These are phyloP conservation scores for Polypedilum pembai DNA, from an alignment of 1,140 invertebrate genomes.

Conservation along the genomic window DNA sequence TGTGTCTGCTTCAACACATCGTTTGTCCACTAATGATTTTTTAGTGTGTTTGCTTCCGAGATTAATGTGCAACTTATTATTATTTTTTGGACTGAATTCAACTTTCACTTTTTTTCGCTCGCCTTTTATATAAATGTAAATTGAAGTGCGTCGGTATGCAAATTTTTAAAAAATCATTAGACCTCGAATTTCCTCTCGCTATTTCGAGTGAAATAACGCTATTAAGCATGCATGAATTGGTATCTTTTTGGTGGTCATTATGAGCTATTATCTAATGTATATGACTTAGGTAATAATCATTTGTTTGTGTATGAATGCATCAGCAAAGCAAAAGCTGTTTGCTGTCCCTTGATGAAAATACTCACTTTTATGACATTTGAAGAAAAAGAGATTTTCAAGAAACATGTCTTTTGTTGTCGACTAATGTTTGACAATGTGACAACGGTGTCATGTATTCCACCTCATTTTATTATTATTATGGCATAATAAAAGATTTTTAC, in stretches of 20 bases:
- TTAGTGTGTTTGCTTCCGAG: background rate
- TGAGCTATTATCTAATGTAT: background rate
- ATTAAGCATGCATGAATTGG: too few relatives aligned
- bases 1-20: background rate
- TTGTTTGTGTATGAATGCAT: too few relatives aligned
- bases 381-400: background rate
- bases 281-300: too few relatives aligned
- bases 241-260: conserved; percentile 4
- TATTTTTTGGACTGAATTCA: conserved; percentile 3
- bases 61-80: conserved; percentile 14
- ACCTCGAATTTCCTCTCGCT: conserved; percentile 3
- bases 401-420: conserved; percentile 1
- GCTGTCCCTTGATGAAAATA: background rate
- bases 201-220: background rate
- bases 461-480: background rate
- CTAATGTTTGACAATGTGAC: conserved; percentile 3
- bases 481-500: too few relatives aligned
- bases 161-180: conserved; percentile 1
- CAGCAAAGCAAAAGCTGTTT: background rate
- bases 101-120: conserved; percentile 5
- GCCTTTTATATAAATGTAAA: background rate
- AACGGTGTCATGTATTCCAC: background rate
- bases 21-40: background rate
- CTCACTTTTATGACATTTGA: background rate
- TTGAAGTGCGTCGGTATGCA: background rate